Evolutionary conservation across 2,797 vertebrate genomes (phyloP).

Genomic region (Pristis pectinata): DNA sequence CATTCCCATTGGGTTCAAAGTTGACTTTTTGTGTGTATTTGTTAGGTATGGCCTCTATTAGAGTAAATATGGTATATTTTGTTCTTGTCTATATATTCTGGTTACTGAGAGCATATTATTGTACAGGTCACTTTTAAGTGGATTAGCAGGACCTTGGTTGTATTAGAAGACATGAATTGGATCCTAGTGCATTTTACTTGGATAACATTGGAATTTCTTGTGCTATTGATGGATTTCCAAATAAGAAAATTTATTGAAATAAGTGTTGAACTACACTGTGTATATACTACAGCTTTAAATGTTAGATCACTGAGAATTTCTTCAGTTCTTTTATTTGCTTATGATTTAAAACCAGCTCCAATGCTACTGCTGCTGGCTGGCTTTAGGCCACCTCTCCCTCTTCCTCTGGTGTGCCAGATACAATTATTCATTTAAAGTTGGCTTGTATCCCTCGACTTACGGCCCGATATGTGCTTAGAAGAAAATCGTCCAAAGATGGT

Average conservation of each 20-base stretch:
- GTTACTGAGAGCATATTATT: neutral
- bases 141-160: neutral
- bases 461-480: neutral
- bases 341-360: slow-evolving; percentile 28
- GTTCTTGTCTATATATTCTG: neutral
- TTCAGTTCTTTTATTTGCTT: slow-evolving; percentile 26
- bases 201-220: neutral
- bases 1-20: neutral
- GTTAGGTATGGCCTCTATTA: neutral
- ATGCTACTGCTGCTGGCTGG: slow-evolving; percentile 5
- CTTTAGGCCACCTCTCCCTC: slow-evolving; percentile 4
- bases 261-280: neutral
- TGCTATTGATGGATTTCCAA: slow-evolving; percentile 1
- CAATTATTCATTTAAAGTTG: slow-evolving; percentile 21
- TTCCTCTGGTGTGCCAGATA: neutral
- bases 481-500: slow-evolving; percentile 26
- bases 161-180: neutral
- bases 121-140: slow-evolving; percentile 3
- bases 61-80: slow-evolving; percentile 14
- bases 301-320: slow-evolving; percentile 14
- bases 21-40: neutral
- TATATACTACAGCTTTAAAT: slow-evolving; percentile 32
- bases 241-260: neutral
- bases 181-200: neutral
- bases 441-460: neutral